Conservation (phyloP, 2,888 invertebrate species). For the Arenicola marina region DNA sequence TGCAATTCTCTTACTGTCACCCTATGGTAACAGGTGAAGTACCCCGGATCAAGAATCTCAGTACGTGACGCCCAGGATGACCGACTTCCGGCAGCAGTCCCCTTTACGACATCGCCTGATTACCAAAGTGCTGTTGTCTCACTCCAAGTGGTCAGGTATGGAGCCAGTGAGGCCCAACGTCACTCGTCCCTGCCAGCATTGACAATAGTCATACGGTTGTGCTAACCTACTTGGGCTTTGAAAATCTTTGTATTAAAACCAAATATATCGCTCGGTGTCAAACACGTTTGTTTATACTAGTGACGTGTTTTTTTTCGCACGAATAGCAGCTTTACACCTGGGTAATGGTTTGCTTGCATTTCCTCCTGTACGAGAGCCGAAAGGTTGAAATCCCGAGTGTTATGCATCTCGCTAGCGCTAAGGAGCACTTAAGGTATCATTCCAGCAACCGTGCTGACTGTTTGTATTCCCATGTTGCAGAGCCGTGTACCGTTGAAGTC, state of each 20-base stretch:
- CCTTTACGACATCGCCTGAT: slow-evolving; percentile 68
- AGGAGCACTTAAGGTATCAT: background rate
- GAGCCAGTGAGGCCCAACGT: background rate
- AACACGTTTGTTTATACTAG: no score
- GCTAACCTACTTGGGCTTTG: no score
- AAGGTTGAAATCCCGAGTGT: no score
- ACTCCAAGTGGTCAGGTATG: slow-evolving; percentile 71
- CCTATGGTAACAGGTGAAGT: slow-evolving; percentile 62
- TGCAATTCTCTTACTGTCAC: background rate
- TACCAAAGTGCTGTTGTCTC: slow-evolving; percentile 86
- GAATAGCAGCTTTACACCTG: no score
- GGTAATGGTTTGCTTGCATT: no score
- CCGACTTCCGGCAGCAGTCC: slow-evolving; percentile 70
- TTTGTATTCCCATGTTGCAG: background rate
- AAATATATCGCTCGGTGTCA: no score
- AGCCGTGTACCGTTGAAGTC: background rate
- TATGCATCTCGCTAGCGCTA: no score
- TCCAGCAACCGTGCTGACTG: background rate
- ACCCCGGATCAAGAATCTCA: slow-evolving; percentile 92
- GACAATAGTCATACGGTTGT: no score
- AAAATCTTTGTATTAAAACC: no score
- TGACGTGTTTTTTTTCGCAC: no score
- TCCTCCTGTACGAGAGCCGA: no score
- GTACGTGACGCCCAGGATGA: slow-evolving; percentile 76
- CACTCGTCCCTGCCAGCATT: no score